A percentile compares a stretch with the other conserved stretches of the same genome.
phyloP scores from a whole-genome alignment of 2,888 invertebrate genomes.

The Drosophila macrothrix region DNA sequence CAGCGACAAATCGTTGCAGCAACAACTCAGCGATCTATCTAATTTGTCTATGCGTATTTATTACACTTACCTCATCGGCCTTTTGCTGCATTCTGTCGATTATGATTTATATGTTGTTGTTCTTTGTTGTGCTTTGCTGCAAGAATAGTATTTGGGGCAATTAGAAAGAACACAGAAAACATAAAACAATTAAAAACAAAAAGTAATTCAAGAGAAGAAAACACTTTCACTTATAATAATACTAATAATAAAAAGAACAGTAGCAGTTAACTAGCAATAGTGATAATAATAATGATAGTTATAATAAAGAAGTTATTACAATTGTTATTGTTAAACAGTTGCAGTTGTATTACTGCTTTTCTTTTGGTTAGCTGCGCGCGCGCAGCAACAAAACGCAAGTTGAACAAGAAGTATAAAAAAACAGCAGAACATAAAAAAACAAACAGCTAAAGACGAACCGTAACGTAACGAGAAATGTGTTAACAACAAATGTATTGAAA shows the following conservation, averaged over 20 bases:
- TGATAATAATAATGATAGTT: conserved; percentile 20
- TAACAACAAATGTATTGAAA: conserved; percentile 22
- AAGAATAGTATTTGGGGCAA: conserved; percentile 41
- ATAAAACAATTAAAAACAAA: conserved; percentile 29
- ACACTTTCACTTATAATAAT: conserved; percentile 48
- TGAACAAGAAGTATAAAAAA: conserved; percentile 16
- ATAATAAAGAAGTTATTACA: conserved; percentile 47
- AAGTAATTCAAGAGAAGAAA: conserved; percentile 22
- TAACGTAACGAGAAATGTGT: conserved; percentile 37
- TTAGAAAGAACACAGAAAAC: conserved; percentile 44
- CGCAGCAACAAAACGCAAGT: conserved; percentile 43
- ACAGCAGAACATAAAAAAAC: conserved; percentile 3
- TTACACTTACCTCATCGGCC: conserved; percentile 67
- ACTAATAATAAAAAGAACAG: conserved; percentile 37
- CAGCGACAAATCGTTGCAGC: conserved; percentile 37
- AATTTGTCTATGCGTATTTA: neutral
- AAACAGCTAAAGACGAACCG: conserved; percentile 32
- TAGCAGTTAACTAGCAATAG: conserved; percentile 10
- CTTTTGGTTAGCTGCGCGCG: conserved; percentile 49
- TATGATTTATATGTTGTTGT: conserved; percentile 8
- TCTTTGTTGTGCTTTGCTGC: conserved; percentile 29
- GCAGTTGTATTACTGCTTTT: conserved; percentile 25
- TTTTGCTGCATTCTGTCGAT: conserved; percentile 68
- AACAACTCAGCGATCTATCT: conserved; percentile 10
- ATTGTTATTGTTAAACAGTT: conserved; percentile 44